These are phyloP conservation scores for Echinometra lucunter DNA, from an alignment of 53 echinoderm and acorn worm genomes.

Conservation along the genomic window DNA sequence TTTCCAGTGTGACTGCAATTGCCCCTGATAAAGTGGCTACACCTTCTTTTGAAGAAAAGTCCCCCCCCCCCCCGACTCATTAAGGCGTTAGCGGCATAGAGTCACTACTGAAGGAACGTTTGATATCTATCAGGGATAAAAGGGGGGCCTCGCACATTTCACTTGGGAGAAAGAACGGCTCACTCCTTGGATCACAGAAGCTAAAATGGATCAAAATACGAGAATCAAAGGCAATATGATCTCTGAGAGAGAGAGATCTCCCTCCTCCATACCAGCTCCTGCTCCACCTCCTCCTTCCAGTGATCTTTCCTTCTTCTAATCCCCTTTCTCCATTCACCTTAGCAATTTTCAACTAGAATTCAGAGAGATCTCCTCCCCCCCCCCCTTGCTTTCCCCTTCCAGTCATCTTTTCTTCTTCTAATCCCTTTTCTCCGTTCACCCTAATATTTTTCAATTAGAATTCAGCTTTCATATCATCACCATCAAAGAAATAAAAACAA, in stretches of 20 bases:
- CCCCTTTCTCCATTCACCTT: background rate
- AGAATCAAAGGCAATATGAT: background rate
- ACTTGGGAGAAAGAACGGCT: background rate
- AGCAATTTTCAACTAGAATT: too few relatives aligned
- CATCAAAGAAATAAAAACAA: too few relatives aligned
- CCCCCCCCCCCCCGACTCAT: background rate
- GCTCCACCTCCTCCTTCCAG: background rate
- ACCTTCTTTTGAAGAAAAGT: background rate
- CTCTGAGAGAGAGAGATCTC: background rate
- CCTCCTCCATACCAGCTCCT: background rate
- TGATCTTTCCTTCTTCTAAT: background rate
- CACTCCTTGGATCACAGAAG: background rate
- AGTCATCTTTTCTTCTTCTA: background rate
- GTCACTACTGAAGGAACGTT: background rate
- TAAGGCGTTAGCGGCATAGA: background rate
- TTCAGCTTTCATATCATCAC: background rate
- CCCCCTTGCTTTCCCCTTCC: too few relatives aligned
- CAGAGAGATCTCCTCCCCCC: too few relatives aligned
- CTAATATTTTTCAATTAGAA: background rate
- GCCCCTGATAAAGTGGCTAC: too few relatives aligned
- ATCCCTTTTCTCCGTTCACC: background rate
- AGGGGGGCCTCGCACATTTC: background rate
- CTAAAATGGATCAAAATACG: background rate
- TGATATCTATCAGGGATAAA: background rate
- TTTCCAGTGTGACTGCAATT: too few relatives aligned